Evolutionary conservation across 2,113 vertebrate species (phyloP).

Genomic region (Alouatta palliata): DNA sequence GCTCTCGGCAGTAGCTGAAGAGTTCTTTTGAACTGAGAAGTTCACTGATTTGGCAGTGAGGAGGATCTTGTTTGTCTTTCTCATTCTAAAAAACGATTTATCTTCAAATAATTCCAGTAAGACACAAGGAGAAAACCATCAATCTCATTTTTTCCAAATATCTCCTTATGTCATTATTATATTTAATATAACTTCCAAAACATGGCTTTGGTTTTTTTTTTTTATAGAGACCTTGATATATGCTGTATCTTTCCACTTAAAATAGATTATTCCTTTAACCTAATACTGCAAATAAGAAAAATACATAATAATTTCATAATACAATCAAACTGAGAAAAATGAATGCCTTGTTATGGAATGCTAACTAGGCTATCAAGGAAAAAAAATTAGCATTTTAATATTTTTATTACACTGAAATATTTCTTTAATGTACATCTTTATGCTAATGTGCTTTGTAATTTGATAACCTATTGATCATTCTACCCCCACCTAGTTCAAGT

Average conservation of each 20-base stretch:
- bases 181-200: constrained; percentile 39
- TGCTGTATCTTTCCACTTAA: constrained; percentile 33
- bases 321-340: constrained; percentile 34
- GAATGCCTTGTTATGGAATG: background rate
- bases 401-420: constrained; percentile 15
- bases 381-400: constrained; percentile 40
- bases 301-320: constrained; percentile 20
- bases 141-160: constrained; percentile 35
- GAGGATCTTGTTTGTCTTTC: constrained; percentile 38
- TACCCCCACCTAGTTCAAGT: background rate
- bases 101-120: constrained; percentile 39
- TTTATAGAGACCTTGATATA: background rate
- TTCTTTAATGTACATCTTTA: background rate
- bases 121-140: background rate
- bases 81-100: constrained; percentile 46
- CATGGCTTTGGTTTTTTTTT: constrained; percentile 17
- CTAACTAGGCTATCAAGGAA: background rate
- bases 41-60: constrained; percentile 45
- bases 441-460: background rate
- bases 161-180: background rate
- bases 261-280: constrained; percentile 32
- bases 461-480: background rate
- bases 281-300: constrained; percentile 35
- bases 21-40: constrained; percentile 72
- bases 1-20: constrained; percentile 70